A percentile compares a stretch with the other conserved stretches of the same genome.
These are phyloP conservation scores for Australoheros scitulus DNA, from an alignment of 2,113 vertebrate species.

Conservation along the genomic window DNA sequence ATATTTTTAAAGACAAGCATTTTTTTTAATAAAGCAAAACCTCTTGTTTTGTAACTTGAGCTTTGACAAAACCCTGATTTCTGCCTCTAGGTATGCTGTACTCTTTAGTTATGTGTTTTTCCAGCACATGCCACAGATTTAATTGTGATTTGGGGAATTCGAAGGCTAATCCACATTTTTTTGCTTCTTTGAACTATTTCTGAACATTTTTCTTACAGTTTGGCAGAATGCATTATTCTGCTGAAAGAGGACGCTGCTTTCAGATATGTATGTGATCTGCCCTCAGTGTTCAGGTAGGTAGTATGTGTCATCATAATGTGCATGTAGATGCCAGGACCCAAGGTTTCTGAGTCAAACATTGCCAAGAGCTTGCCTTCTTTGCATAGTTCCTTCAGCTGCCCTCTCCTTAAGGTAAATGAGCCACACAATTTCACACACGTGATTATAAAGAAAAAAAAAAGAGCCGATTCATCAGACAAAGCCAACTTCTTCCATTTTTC, in stretches of 20 bases:
- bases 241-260: not conserved
- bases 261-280: not conserved
- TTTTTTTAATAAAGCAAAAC: not conserved
- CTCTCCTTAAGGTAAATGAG: not conserved
- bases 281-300: not conserved
- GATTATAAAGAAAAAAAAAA: not conserved
- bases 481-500: not conserved
- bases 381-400: not conserved
- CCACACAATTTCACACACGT: not conserved
- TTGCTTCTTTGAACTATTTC: not conserved
- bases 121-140: not conserved
- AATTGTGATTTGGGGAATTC: not conserved
- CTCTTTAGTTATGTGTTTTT: conserved; percentile 6
- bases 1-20: not conserved
- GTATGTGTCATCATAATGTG: conserved; percentile 1
- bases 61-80: not conserved
- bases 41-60: not conserved
- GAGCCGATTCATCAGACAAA: conserved; percentile 1
- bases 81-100: not conserved
- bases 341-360: conserved; percentile 4
- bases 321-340: not conserved
- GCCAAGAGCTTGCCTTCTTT: not conserved
- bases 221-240: not conserved
- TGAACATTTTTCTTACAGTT: not conserved
- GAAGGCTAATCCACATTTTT: not conserved